These are phyloP conservation scores for Orientallactaga sibirica DNA, from an alignment of 2,797 vertebrate genomes.

Conservation along the genomic window DNA sequence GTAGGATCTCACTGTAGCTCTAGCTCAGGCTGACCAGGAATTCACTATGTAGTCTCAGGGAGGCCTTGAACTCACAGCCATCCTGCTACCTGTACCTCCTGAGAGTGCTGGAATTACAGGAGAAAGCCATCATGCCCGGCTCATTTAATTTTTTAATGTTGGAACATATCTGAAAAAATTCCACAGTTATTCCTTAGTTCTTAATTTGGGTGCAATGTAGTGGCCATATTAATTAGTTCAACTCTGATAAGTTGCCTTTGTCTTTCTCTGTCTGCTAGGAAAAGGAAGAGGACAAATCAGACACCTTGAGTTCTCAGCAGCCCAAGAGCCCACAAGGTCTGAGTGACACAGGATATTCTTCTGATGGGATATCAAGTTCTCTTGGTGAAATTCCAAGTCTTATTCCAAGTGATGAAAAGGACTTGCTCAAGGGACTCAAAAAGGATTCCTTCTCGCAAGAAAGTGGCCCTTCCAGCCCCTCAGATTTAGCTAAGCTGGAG, in stretches of 20 bases:
- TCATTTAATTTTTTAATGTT: too few species aligned
- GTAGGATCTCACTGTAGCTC: too few species aligned
- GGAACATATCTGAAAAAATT: not conserved
- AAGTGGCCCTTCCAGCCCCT: slow-evolving; percentile 93
- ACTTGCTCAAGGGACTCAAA: slow-evolving; percentile 90
- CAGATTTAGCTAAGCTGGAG: slow-evolving; percentile 95
- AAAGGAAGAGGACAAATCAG: slow-evolving; percentile 91
- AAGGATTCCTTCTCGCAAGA: slow-evolving; percentile 90
- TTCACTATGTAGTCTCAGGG: too few species aligned
- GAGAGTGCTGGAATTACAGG: too few species aligned
- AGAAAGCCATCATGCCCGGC: too few species aligned
- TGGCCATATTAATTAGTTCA: slow-evolving; percentile 48
- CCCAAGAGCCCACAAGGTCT: slow-evolving; percentile 92
- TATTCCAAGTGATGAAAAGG: slow-evolving; percentile 90
- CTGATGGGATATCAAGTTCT: slow-evolving; percentile 92
- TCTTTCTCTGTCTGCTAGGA: slow-evolving; percentile 89
- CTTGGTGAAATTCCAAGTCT: slow-evolving; percentile 92
- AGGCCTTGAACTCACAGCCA: too few species aligned
- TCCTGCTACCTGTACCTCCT: too few species aligned
- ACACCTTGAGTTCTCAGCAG: slow-evolving; percentile 90
- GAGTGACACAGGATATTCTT: slow-evolving; percentile 92
- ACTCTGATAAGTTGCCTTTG: slow-evolving; percentile 67
- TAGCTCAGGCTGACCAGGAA: too few species aligned
- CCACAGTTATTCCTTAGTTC: not conserved
- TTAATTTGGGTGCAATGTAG: slow-evolving; percentile 27